phyloP scores from a whole-genome alignment of 2,113 vertebrate genomes.

The Sander vitreus region DNA sequence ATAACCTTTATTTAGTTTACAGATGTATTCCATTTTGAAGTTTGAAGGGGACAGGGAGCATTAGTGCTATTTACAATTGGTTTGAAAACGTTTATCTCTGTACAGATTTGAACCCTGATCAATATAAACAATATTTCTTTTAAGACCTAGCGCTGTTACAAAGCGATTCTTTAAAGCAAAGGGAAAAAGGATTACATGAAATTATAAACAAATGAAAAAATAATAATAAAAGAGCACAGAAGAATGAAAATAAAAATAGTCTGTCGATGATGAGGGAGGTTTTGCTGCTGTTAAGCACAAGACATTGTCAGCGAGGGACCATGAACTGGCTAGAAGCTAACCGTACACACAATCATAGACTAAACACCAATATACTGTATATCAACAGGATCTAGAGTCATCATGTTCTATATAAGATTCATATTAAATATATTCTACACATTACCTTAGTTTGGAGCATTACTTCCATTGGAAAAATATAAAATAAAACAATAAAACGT shows the following conservation, averaged over 20 bases:
- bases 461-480: constrained; percentile 94
- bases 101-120: constrained; percentile 98
- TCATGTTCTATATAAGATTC: constrained; percentile 94
- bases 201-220: constrained; percentile 86
- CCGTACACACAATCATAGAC: constrained; percentile 92
- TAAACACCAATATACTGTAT: constrained; percentile 93
- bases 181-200: constrained; percentile 87
- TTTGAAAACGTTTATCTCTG: constrained; percentile 94
- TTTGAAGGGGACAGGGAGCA: constrained; percentile 90
- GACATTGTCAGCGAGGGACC: constrained; percentile 89
- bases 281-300: constrained; percentile 86
- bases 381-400: constrained; percentile 94
- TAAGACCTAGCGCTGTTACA: constrained; percentile 92
- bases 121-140: constrained; percentile 94
- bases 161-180: constrained; percentile 91
- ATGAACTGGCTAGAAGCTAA: constrained; percentile 91
- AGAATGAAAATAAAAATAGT: constrained; percentile 75
- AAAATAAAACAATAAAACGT: constrained; percentile 94
- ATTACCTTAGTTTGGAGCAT: constrained; percentile 92
- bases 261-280: constrained; percentile 80
- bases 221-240: constrained; percentile 75
- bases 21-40: constrained; percentile 94
- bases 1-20: constrained; percentile 97
- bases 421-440: constrained; percentile 99
- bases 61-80: constrained; percentile 98